These are phyloP conservation scores for Scaptomyza montana DNA, from an alignment of 1,140 invertebrate species.

Conservation along the genomic window DNA sequence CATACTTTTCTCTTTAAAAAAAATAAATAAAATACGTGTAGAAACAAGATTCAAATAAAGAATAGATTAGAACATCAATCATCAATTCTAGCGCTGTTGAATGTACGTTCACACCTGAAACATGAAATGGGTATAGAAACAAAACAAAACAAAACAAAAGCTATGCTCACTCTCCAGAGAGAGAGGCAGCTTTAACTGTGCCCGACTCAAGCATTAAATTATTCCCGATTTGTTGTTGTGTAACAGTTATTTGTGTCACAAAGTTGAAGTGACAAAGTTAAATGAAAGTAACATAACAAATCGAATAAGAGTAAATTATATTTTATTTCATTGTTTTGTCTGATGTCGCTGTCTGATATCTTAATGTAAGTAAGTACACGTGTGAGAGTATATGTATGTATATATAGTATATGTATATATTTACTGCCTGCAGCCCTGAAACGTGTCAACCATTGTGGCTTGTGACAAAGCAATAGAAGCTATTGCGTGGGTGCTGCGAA, in stretches of 20 bases:
- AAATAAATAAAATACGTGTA: neutral
- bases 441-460: constrained; percentile 65
- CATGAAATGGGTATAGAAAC: neutral
- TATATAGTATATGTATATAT: neutral
- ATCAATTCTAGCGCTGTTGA: neutral
- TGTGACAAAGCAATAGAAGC: constrained; percentile 7
- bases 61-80: neutral
- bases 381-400: neutral
- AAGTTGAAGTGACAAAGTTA: constrained; percentile 35
- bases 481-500: constrained; percentile 21
- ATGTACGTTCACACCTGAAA: neutral
- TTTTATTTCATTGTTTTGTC: constrained; percentile 19
- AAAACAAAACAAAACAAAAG: too few relatives aligned
- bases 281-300: constrained; percentile 39
- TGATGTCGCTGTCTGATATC: too few relatives aligned
- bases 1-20: too few relatives aligned
- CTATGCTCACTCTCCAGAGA: too few relatives aligned
- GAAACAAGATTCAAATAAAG: neutral
- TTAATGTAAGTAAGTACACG: neutral
- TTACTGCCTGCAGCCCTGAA: constrained; percentile 9
- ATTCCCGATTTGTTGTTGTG: neutral
- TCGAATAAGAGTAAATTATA: constrained; percentile 57
- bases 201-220: neutral
- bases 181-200: neutral
- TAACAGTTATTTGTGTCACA: constrained; percentile 8